A percentile compares a stretch with the other conserved stretches of the same genome.
Evolutionary conservation across 2,888 invertebrate genomes (phyloP).

Genomic region (Athalia cordata): DNA sequence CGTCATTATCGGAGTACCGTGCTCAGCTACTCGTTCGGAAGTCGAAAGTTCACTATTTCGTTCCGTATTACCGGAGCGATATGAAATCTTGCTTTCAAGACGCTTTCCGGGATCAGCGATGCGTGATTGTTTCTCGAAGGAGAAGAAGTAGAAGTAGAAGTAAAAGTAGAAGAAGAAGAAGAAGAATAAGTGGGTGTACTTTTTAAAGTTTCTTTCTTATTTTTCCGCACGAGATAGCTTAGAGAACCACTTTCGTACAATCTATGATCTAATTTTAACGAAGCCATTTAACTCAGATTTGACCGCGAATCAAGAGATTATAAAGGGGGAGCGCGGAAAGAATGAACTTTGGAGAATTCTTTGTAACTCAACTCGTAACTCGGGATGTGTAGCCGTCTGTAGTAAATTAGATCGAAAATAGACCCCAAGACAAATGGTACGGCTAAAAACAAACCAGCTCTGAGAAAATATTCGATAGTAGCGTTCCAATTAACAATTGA

Average conservation of each 20-base stretch:
- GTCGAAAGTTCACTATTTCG: conserved; percentile 11
- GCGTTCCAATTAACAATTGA: conserved; percentile 33
- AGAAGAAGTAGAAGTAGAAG: too few relatives aligned
- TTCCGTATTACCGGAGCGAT: not conserved
- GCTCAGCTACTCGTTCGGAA: not conserved
- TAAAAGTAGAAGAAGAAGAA: not conserved
- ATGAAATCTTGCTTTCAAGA: not conserved
- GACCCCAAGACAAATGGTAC: not conserved
- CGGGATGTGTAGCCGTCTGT: not conserved
- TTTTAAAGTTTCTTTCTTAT: not conserved
- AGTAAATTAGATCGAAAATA: not conserved
- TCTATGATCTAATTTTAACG: not conserved
- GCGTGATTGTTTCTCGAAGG: not conserved
- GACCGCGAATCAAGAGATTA: not conserved
- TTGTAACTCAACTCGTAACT: not conserved
- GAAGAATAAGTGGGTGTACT: not conserved
- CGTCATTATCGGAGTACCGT: conserved; percentile 24
- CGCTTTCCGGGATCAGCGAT: not conserved
- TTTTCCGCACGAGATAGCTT: not conserved
- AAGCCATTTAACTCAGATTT: not conserved
- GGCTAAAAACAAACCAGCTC: not conserved
- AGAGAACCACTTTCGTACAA: not conserved
- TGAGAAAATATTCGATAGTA: not conserved
- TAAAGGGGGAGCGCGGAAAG: not conserved
- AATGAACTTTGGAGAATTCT: not conserved